These are phyloP conservation scores for Henicopernis longicauda DNA, from an alignment of 2,113 vertebrate genomes.

Conservation along the genomic window DNA sequence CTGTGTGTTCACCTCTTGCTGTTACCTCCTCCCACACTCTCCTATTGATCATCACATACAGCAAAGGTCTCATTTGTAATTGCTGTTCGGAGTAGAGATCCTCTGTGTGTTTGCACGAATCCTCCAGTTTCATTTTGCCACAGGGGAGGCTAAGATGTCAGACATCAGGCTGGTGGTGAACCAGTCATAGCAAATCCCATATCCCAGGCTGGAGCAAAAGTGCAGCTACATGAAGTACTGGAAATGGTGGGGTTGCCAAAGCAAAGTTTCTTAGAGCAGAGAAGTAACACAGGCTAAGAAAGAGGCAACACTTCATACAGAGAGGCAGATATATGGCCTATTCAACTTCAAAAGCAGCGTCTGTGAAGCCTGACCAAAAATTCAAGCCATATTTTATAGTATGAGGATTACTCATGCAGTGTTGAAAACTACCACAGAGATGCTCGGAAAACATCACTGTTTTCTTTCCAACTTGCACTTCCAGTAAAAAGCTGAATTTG, in stretches of 20 bases:
- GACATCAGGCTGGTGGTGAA: not conserved
- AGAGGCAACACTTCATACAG: accelerated
- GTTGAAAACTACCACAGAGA: not conserved
- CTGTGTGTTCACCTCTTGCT: not conserved
- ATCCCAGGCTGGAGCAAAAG: not conserved
- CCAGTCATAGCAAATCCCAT: not conserved
- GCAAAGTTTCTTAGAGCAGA: not conserved
- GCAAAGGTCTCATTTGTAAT: not conserved
- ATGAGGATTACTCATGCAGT: not conserved
- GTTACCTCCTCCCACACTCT: not conserved
- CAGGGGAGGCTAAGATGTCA: not conserved
- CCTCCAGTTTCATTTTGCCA: not conserved
- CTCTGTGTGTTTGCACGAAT: not conserved
- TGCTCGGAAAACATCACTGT: not conserved
- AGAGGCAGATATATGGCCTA: not conserved
- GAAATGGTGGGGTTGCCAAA: not conserved
- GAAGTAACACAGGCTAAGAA: not conserved
- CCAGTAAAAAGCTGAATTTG: not conserved
- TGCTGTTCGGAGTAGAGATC: not conserved
- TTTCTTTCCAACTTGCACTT: not conserved
- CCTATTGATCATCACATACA: not conserved
- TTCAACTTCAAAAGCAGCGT: not conserved
- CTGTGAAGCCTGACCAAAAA: not conserved
- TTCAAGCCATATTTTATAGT: not conserved
- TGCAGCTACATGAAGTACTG: not conserved